Conservation (phyloP, 2,888 invertebrate genomes). For the Drosophila cracens region DNA sequence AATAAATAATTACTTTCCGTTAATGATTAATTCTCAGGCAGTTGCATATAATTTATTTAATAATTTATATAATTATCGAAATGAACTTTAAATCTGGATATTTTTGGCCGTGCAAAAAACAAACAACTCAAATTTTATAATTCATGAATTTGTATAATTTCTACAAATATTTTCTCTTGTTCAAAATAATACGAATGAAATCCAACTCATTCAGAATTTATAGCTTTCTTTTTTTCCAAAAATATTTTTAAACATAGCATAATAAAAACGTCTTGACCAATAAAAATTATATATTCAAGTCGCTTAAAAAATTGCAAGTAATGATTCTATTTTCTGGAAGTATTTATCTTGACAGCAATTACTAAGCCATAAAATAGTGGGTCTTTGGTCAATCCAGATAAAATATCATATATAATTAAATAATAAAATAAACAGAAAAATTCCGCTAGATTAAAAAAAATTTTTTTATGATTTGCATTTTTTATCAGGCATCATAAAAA, state of each 20-base stretch:
- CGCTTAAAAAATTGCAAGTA: neutral
- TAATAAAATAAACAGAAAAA: neutral
- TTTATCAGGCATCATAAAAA: neutral
- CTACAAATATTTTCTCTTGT: neutral
- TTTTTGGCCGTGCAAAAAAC: neutral
- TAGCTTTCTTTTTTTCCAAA: neutral
- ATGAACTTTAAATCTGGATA: neutral
- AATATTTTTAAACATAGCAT: neutral
- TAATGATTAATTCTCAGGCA: neutral
- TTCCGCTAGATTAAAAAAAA: neutral
- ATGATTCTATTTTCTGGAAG: neutral
- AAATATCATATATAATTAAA: neutral
- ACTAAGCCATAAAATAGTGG: neutral
- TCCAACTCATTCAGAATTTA: neutral
- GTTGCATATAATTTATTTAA: neutral
- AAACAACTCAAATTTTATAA: neutral
- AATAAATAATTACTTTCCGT: neutral
- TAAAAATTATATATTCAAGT: neutral
- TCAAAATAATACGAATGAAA: neutral
- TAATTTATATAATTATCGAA: neutral
- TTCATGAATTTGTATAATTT: neutral
- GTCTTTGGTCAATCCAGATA: neutral
- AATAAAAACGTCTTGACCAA: neutral
- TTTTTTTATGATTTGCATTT: neutral
- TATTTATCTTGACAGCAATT: neutral